phyloP scores from a whole-genome alignment of 2,797 vertebrate species.

The Podargus strigoides region DNA sequence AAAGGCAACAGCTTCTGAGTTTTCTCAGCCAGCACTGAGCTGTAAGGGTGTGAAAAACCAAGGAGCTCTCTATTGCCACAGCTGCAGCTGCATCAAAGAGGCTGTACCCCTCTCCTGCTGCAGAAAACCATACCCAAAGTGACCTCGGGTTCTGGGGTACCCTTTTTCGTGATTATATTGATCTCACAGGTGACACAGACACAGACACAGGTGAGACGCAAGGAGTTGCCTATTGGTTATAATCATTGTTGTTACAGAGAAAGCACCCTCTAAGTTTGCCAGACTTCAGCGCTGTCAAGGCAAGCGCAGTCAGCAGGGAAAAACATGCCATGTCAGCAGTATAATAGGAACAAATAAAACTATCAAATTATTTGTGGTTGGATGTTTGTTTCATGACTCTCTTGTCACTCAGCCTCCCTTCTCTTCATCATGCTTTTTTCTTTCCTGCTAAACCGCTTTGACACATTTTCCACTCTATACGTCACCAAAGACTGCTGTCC shows the following conservation, averaged over 20 bases:
- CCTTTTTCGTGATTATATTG: background rate
- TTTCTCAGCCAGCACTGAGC: background rate
- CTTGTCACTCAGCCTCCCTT: background rate
- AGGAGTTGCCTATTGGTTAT: background rate
- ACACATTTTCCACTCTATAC: constrained; percentile 21
- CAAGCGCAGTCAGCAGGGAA: background rate
- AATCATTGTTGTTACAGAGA: background rate
- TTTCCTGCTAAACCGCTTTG: background rate
- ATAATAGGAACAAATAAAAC: constrained; percentile 8
- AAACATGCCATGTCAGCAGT: constrained; percentile 20
- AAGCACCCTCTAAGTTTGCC: background rate
- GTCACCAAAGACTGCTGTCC: constrained; percentile 1
- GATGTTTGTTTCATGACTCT: constrained; percentile 57
- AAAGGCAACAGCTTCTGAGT: background rate
- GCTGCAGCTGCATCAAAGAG: background rate
- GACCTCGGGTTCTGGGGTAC: background rate
- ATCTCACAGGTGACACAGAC: background rate
- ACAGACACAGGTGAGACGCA: accelerated
- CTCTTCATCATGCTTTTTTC: background rate
- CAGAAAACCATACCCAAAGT: background rate
- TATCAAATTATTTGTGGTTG: constrained; percentile 49
- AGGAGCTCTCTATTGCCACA: background rate
- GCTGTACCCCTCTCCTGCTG: background rate
- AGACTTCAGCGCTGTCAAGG: background rate
- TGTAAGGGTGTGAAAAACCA: background rate